phyloP scores from a whole-genome alignment of 2,797 vertebrate species.

The Vireo griseus region DNA sequence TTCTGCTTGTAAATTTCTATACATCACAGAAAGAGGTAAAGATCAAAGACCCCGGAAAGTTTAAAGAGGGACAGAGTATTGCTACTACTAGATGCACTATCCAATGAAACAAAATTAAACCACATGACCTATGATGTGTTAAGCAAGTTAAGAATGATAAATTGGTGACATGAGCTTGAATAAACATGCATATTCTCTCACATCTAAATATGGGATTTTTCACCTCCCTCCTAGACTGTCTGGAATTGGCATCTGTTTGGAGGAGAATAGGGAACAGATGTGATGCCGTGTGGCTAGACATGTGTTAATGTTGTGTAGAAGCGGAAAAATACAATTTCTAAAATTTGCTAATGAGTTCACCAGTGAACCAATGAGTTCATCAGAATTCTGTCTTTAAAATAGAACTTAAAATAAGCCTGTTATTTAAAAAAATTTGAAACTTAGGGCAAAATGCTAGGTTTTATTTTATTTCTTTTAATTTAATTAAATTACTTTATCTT shows the following conservation, averaged over 20 bases:
- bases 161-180: not conserved
- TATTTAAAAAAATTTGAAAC: not conserved
- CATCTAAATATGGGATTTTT: not conserved
- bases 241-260: not conserved
- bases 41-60: not conserved
- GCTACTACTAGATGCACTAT: not conserved
- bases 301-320: not conserved
- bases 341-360: not conserved
- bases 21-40: not conserved
- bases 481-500: not conserved
- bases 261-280: not conserved
- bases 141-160: not conserved
- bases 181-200: not conserved
- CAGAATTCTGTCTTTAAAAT: not conserved
- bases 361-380: not conserved
- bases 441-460: not conserved
- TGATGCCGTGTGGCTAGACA: not conserved
- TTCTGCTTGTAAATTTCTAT: not conserved
- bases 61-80: not conserved
- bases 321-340: not conserved
- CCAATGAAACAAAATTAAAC: not conserved
- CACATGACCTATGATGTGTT: not conserved
- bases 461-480: not conserved
- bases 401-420: not conserved
- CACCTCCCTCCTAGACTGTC: not conserved